A percentile compares a stretch with the other conserved stretches of the same genome.
phyloP scores from a whole-genome alignment of 2,113 vertebrate genomes.

The Brachyhypopomus occidentalis region DNA sequence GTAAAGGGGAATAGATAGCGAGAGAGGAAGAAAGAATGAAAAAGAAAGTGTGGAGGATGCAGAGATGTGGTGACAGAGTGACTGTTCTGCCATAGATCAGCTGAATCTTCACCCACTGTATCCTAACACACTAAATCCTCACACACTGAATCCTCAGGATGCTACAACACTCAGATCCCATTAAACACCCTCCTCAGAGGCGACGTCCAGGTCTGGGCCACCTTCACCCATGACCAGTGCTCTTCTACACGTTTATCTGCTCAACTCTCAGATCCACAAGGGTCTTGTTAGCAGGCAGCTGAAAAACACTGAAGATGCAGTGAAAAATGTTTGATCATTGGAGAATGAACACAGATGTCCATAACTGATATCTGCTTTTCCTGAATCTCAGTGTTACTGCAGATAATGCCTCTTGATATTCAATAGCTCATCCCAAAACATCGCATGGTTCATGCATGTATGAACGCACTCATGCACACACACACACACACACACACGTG shows the following conservation, averaged over 20 bases:
- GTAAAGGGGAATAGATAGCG: conserved; percentile 41
- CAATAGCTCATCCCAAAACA: not conserved
- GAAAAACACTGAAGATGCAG: not conserved
- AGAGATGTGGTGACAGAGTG: conserved; percentile 56
- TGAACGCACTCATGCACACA: not conserved
- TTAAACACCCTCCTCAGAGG: conserved; percentile 57
- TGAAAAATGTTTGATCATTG: not conserved
- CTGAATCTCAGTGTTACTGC: not conserved
- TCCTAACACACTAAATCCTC: too few species aligned
- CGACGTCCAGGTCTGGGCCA: not conserved
- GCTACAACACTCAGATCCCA: conserved; percentile 63
- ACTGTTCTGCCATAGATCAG: conserved; percentile 50
- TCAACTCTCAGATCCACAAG: not conserved
- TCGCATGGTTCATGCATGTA: not conserved
- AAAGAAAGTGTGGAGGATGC: conserved; percentile 49
- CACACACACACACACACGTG: conserved; percentile 42
- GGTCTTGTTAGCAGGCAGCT: not conserved
- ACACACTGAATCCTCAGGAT: conserved; percentile 33
- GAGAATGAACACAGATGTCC: not conserved
- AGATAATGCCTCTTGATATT: not conserved
- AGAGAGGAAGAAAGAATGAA: conserved; percentile 47
- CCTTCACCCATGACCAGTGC: conserved; percentile 21
- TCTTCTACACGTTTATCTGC: not conserved
- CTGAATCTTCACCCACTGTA: too few species aligned
- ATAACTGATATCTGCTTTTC: not conserved